Evolutionary conservation across 2,113 vertebrate genomes (phyloP).

Genomic region (Dipodomys spectabilis): DNA sequence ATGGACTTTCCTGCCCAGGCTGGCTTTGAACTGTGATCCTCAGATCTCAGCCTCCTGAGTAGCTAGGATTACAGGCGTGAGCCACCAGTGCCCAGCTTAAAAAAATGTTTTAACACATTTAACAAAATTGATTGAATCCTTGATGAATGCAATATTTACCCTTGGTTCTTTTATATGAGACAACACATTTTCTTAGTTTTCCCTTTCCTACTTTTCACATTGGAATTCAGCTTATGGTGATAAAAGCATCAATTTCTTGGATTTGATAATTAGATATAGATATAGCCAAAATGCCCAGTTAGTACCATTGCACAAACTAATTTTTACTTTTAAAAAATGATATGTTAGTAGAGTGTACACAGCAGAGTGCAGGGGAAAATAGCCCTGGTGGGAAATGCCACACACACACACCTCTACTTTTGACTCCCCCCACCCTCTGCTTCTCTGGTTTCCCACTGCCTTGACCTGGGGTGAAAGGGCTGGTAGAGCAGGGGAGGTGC

Average conservation of each 20-base stretch:
- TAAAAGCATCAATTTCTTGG: neutral
- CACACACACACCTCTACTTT: neutral
- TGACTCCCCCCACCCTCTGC: neutral
- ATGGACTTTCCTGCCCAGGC: no score
- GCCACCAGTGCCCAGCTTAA: no score
- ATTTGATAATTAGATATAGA: constrained; percentile 24
- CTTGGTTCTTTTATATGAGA: neutral
- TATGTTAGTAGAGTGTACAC: neutral
- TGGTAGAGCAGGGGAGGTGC: neutral
- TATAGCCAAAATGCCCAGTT: neutral
- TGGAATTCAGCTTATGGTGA: constrained; percentile 16
- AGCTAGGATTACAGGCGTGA: no score
- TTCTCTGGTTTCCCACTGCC: constrained; percentile 9
- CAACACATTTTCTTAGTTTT: neutral
- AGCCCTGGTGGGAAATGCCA: neutral
- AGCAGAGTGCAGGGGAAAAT: neutral
- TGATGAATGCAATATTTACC: neutral
- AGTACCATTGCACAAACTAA: neutral
- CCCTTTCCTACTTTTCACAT: constrained; percentile 10
- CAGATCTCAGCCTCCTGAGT: no score
- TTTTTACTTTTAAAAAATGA: constrained; percentile 42
- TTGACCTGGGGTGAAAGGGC: neutral
- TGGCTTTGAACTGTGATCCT: no score
- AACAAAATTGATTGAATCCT: neutral
- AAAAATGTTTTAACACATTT: neutral